phyloP scores from a whole-genome alignment of 2,888 invertebrate species.

The Disparrhopalites patrizii region DNA sequence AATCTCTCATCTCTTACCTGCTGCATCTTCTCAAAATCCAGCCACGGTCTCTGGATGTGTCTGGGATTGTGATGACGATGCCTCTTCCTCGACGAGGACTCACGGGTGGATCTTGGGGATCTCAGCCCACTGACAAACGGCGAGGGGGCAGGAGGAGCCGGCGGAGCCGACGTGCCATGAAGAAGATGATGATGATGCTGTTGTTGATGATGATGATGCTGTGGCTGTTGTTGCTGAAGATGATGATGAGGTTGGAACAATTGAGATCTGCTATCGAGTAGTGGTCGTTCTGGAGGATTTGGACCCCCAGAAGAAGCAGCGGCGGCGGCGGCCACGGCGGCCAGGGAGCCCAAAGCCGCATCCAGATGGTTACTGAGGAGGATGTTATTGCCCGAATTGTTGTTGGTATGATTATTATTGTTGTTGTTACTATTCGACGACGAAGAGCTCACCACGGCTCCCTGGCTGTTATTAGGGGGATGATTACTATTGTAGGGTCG shows the following conservation, averaged over 20 bases:
- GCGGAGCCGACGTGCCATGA: not conserved
- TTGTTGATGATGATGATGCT: conserved; percentile 46
- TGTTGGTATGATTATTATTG: too few relatives aligned
- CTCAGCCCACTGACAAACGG: conserved; percentile 29
- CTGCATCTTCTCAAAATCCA: conserved; percentile 96
- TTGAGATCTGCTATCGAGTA: not conserved
- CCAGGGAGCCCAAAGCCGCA: not conserved
- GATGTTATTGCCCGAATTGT: not conserved
- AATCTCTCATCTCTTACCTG: conserved; percentile 75
- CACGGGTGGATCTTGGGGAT: conserved; percentile 47
- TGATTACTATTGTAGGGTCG: conserved; percentile 39
- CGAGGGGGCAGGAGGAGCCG: conserved; percentile 22
- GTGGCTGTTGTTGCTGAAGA: conserved; percentile 51
- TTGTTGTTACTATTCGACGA: too few relatives aligned
- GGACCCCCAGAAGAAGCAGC: too few relatives aligned
- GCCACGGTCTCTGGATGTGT: conserved; percentile 77
- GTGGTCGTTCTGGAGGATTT: too few relatives aligned
- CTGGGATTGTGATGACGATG: conserved; percentile 57
- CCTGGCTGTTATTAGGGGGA: too few relatives aligned
- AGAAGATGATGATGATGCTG: conserved; percentile 38
- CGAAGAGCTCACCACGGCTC: not conserved
- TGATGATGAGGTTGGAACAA: conserved; percentile 50
- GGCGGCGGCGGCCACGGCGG: too few relatives aligned
- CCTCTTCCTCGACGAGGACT: conserved; percentile 59
- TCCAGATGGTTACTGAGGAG: too few relatives aligned